Base-by-base conservation (phyloP, 1,140 invertebrate genomes). In the Leucophenga varia region DNA sequence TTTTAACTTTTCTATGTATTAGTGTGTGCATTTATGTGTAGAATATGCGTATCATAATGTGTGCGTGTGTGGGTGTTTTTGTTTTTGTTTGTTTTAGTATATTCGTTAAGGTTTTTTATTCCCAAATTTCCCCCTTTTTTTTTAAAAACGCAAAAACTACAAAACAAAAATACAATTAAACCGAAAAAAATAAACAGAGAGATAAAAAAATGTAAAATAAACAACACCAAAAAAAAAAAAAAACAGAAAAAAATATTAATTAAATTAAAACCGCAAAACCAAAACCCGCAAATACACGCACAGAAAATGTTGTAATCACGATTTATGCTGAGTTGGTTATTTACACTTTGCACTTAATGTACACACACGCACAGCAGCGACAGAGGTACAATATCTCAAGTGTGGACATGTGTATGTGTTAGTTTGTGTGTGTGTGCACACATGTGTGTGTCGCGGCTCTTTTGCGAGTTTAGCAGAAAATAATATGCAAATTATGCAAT, bases 401-500 rank as follows among this genome's bases (percentile, higher is more conserved):
- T 19, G 32, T 3, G 25, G 8, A 53, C n/a, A 28, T 18, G 32
- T 39, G 18, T 9, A n/a, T n/a, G 31, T 6, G n/a, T n/a, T n/a
- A n/a, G n/a, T n/a, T n/a, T n/a, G 28, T 3, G 17, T 10, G 25
- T 17, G 21, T 54, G 52, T 54, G 52, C 39, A 47, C 54, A 52
- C 52, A 51, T 64, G 58, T 65, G 63, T 65, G 61, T 52, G 57
- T 61, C 63, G 59, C 63, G 59, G 51, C 42, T 55, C 61, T 65
- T 65, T 65, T 65, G 61, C 61, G 63, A 67, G 61, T 65, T 65
- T 65, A 65, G 63, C 63, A 65, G 59, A 65, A 65, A 65, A 65
- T 65, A 65, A 65, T 65, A 65, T 65, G 63, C 63, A 65, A 65
- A 65, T 65, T 65, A 65, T 65, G 63, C 63, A 65, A 65, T 65